A percentile compares a stretch with the other conserved stretches of the same genome.
Conservation (phyloP, 2,113 vertebrate genomes). For the Macquaria ambigua region DNA sequence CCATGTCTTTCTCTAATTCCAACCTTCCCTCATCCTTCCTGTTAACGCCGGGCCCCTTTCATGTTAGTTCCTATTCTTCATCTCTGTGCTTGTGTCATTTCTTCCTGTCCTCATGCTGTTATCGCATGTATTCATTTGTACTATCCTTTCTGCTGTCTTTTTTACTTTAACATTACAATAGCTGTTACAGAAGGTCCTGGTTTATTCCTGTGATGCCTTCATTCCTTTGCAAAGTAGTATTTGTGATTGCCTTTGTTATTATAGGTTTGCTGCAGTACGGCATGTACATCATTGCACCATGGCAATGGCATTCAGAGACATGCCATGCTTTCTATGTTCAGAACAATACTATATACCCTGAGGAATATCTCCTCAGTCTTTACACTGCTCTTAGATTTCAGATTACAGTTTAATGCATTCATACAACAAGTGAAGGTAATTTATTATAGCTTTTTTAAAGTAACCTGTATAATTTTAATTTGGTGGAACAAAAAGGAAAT, state of each 20-base stretch:
- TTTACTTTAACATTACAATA: slow-evolving; percentile 19
- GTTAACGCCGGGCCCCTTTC: slow-evolving; percentile 27
- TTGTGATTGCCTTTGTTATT: background rate
- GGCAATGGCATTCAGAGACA: background rate
- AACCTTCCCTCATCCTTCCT: slow-evolving; percentile 41
- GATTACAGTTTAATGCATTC: background rate
- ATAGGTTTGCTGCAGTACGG: background rate
- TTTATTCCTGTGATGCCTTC: background rate
- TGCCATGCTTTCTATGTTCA: background rate
- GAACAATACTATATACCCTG: background rate
- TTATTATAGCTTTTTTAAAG: background rate
- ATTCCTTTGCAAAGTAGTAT: background rate
- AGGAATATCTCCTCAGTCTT: background rate
- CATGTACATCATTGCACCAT: background rate
- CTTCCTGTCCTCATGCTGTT: slow-evolving; percentile 24
- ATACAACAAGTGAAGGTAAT: background rate
- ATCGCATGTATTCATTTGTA: slow-evolving; percentile 20
- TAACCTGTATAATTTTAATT: background rate
- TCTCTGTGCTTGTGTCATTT: slow-evolving; percentile 26
- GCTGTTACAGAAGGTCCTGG: background rate
- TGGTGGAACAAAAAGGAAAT: background rate
- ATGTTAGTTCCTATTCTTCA: slow-evolving; percentile 50
- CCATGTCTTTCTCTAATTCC: slow-evolving; percentile 46
- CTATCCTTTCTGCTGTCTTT: slow-evolving; percentile 15
- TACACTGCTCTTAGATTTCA: background rate